Percentiles rank a stretch among this genome's conserved stretches.
Conservation (phyloP, 2,888 invertebrate species). For the Agrotis clavis region DNA sequence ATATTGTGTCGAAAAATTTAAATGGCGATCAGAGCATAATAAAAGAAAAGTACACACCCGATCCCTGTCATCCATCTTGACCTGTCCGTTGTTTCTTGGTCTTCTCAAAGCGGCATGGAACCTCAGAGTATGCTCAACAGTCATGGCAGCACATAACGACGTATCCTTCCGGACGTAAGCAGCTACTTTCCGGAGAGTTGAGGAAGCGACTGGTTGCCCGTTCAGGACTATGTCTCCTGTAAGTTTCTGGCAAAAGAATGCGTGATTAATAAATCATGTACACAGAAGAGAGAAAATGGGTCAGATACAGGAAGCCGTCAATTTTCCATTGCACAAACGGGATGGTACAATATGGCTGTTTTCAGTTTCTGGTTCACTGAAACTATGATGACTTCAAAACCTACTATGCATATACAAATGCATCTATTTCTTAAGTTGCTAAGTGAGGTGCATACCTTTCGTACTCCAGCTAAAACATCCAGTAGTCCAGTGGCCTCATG, state of each 20-base stretch:
- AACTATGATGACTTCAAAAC: background rate
- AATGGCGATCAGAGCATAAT: too few species aligned
- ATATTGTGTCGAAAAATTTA: background rate
- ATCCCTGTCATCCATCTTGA: conserved; percentile 94
- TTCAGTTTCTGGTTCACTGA: background rate
- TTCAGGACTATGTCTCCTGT: conserved; percentile 96
- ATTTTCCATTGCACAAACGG: background rate
- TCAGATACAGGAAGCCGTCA: background rate
- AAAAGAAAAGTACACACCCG: conserved; percentile 85
- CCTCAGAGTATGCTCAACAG: conserved; percentile 96
- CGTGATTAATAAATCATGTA: background rate
- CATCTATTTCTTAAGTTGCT: too few species aligned
- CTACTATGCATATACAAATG: too few species aligned
- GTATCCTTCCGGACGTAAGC: conserved; percentile 95
- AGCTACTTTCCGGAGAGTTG: conserved; percentile 93
- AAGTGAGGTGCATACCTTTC: conserved; percentile 80
- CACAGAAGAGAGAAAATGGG: background rate
- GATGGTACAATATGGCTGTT: background rate
- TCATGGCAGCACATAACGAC: conserved; percentile 96
- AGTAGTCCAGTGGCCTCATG: conserved; percentile 96
- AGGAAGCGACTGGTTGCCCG: conserved; percentile 95
- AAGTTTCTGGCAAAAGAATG: conserved; percentile 82
- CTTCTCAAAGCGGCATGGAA: conserved; percentile 95
- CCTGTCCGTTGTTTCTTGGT: conserved; percentile 91
- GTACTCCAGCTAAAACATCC: conserved; percentile 95